Base-by-base conservation (phyloP, 2,797 vertebrate species). In the Acestrorhynchus altus region DNA sequence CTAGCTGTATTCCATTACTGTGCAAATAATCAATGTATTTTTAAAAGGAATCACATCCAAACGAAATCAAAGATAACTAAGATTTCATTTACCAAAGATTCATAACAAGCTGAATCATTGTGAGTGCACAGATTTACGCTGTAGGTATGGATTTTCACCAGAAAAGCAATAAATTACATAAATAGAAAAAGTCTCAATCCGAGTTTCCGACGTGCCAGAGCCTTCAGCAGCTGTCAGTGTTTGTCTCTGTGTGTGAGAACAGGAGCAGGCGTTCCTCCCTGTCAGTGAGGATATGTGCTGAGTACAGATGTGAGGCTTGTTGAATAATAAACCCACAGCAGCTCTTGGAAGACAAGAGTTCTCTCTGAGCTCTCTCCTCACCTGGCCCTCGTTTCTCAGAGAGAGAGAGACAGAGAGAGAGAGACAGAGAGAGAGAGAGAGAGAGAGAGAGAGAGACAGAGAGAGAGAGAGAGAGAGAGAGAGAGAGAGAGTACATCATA, bases 311-410 rank as follows among this genome's bases (percentile, higher is more conserved):
- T 39, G 20, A 61, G 15, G n/a, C 31, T 18, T 44, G 39, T 40
- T 65, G 61, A 46, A 46, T 46, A 66, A 66, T 46, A 46, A 66
- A 66, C 24, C 12, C 61, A 40, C 60, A 63, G 60, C 60, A 42
- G 31, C 4, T 22, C 61, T 42, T 6, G n/a, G n/a, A 22, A 24
- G n/a, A 44, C n/a, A 64, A 20, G n/a, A 42, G 40, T 20, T 16
- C 11, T 16, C 40, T 66, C 44, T 15, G 40, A 66, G 42, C 1
- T 46, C 46, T 46, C 63, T 46, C 63, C 63, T 66, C 16, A 66
- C 42, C 8, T 46, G 63, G 15, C 56, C 26, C 56, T 16, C 0
- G 4, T 0, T 39, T 22, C 42, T 20, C 1, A 20, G 35, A 16
- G 46, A 61, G 66, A 57, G 22, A 68, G 59, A 39, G 20, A 28